phyloP scores from a whole-genome alignment of 2,888 invertebrate genomes.

The Acronicta alni region DNA sequence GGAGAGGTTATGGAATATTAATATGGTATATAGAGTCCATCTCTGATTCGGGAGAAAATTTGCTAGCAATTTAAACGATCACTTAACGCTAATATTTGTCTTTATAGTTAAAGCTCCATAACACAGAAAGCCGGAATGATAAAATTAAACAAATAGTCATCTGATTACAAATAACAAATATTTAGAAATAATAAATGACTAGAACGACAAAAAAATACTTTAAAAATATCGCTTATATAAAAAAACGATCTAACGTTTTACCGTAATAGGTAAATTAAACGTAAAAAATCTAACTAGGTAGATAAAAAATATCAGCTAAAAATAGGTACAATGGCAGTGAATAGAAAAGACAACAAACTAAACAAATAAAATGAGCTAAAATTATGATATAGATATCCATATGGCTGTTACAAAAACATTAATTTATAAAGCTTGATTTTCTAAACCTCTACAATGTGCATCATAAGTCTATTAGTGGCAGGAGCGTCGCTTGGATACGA shows the following conservation, averaged over 20 bases:
- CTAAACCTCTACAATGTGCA: conserved; percentile 23
- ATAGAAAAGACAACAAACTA: too few relatives aligned
- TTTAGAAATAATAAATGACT: too few relatives aligned
- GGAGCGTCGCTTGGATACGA: not conserved
- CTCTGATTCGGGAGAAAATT: not conserved
- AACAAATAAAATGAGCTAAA: too few relatives aligned
- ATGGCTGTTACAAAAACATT: not conserved
- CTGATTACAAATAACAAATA: not conserved
- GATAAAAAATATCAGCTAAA: too few relatives aligned
- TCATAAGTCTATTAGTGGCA: conserved; percentile 3
- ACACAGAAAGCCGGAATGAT: not conserved
- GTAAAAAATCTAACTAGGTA: too few relatives aligned
- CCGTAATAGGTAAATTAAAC: too few relatives aligned
- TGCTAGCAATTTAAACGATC: conserved; percentile 14
- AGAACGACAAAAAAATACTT: too few relatives aligned
- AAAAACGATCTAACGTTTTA: too few relatives aligned
- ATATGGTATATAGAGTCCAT: not conserved
- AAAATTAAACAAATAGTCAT: not conserved
- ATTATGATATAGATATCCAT: too few relatives aligned
- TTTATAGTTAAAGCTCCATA: not conserved
- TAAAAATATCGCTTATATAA: too few relatives aligned
- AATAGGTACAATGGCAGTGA: too few relatives aligned
- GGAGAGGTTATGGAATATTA: conserved; percentile 39
- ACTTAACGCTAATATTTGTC: not conserved
- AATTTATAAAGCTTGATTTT: not conserved